These are phyloP conservation scores for Megaleporinus macrocephalus DNA, from an alignment of 2,113 vertebrate genomes.

Conservation along the genomic window DNA sequence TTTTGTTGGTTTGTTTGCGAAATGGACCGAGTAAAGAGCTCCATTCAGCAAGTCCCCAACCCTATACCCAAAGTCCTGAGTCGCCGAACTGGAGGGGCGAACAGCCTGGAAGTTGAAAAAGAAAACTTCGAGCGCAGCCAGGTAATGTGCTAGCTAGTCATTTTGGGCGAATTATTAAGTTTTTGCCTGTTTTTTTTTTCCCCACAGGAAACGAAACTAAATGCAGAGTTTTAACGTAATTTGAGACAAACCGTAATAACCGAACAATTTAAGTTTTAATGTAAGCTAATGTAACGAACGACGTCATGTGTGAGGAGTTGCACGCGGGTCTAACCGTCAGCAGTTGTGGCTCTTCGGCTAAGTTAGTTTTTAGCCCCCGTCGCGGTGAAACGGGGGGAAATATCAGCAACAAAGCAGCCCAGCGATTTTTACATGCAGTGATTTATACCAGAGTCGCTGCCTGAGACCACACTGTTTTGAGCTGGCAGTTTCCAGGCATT, in stretches of 20 bases:
- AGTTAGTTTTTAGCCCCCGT: neutral
- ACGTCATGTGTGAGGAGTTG: too few relatives aligned
- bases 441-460: neutral
- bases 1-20: slow-evolving; percentile 32
- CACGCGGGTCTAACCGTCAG: too few relatives aligned
- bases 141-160: slow-evolving; percentile 65
- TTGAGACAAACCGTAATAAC: neutral
- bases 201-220: neutral
- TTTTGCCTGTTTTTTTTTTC: neutral
- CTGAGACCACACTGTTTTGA: neutral
- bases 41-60: slow-evolving; percentile 89
- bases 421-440: neutral
- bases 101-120: slow-evolving; percentile 83
- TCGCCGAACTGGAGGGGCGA: slow-evolving; percentile 80
- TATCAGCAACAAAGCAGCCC: neutral
- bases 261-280: too few relatives aligned
- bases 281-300: too few relatives aligned
- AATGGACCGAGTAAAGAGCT: slow-evolving; percentile 89
- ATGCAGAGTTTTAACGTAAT: neutral
- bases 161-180: too few relatives aligned
- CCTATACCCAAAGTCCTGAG: slow-evolving; percentile 87
- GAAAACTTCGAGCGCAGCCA: slow-evolving; percentile 89
- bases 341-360: too few relatives aligned
- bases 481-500: slow-evolving; percentile 19
- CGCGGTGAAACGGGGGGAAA: too few relatives aligned